Base-by-base conservation (phyloP, 2,797 vertebrate species). In the Chloroceryle inda region DNA sequence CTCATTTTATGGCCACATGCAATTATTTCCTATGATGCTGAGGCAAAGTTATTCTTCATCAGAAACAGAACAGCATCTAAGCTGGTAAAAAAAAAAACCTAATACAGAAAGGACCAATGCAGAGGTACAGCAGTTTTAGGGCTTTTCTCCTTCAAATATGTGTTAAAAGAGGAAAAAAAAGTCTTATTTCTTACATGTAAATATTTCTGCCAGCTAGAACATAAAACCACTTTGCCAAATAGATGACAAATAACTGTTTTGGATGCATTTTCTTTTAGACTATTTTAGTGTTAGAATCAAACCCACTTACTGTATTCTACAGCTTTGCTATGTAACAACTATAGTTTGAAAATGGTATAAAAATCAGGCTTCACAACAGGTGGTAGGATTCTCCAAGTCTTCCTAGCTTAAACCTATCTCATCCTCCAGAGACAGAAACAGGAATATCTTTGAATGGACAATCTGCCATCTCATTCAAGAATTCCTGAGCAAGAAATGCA, bases 1-100 rank as follows among this genome's bases (percentile, higher is more conserved):
- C 35, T 87, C 69, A 94, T 89, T 97, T 81, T 93, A 62, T 85
- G 71, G 24, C 47, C 85, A 90, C 90, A 88, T 75, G 31, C 75
- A 92, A 95, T 90, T 91, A 73, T 74, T 95, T 96, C 92, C 92
- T 85, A 80, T 31, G 44, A 82, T 89, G 45, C 94, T 90, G 81
- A 93, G 49, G 73, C 37, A 55, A 91, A 96, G 52, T 81, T 89
- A 59, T 77, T 92, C 77, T 38, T 85, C 85, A 81, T 33, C 68
- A 83, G 79, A 89, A 94, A 86, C 31, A 66, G 52, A 81, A 66
- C 6, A 9, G 12, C n/a, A 69, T 49, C 33, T 76, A 38, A 66
- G 22, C 19, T 53, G 49, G 44, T 72, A 35, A 35, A 35, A 35
- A 27, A 18, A 89, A 66, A 84, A 50, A 55, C 13, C 58, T 47